A percentile compares a stretch with the other conserved stretches of the same genome.
Evolutionary conservation across 2,888 invertebrate species (phyloP).

Genomic region (Eustalomyia histrio): DNA sequence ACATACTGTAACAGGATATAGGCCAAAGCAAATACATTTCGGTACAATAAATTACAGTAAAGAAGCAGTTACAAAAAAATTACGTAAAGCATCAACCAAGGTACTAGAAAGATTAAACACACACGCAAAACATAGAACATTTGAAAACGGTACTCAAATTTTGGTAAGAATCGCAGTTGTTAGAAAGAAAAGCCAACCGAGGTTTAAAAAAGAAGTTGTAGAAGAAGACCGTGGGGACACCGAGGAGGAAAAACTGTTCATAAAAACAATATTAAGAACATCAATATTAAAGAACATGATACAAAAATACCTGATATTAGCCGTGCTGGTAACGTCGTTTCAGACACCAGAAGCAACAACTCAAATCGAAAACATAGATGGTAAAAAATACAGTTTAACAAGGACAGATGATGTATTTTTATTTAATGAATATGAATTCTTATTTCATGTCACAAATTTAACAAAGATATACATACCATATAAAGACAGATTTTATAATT

Average conservation of each 20-base stretch:
- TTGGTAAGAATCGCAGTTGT: constrained; percentile 10
- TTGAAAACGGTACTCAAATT: constrained; percentile 8
- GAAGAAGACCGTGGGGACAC: constrained; percentile 8
- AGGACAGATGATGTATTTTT: too few relatives aligned
- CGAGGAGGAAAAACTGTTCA: constrained; percentile 19
- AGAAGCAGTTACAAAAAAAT: constrained; percentile 19
- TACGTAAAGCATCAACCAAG: neutral
- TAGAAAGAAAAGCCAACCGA: constrained; percentile 7
- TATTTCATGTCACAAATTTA: too few relatives aligned
- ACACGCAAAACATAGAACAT: constrained; percentile 6
- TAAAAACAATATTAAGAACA: constrained; percentile 27
- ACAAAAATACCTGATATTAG: neutral
- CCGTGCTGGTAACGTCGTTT: neutral
- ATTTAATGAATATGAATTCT: too few relatives aligned
- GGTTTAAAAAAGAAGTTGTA: constrained; percentile 14
- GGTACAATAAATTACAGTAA: constrained; percentile 21
- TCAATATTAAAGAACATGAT: constrained; percentile 10
- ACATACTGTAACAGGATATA: too few relatives aligned
- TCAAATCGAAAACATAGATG: too few relatives aligned
- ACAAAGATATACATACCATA: too few relatives aligned
- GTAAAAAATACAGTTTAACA: too few relatives aligned
- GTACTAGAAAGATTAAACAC: constrained; percentile 6
- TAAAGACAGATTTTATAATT: constrained; percentile 16
- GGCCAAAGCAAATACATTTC: constrained; percentile 25
- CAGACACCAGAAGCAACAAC: too few relatives aligned